These are phyloP conservation scores for Rhopilema esculentum DNA, from an alignment of 30 jellyfish, hydroid and myxozoan species.

Conservation along the genomic window DNA sequence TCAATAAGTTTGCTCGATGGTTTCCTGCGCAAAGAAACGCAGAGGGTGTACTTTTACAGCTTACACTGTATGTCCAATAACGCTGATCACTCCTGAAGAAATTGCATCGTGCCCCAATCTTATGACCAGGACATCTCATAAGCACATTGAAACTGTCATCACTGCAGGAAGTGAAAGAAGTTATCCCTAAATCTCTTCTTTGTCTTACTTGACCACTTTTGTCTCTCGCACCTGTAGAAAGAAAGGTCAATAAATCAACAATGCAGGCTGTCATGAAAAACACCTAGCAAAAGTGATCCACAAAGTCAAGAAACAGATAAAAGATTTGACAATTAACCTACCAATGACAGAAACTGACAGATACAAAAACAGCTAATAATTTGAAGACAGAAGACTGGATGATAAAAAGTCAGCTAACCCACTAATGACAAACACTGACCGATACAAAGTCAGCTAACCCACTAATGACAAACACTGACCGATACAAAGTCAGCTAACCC, in stretches of 20 bases:
- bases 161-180: conserved; percentile 1
- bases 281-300: too few relatives aligned
- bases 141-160: not conserved
- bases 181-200: not conserved
- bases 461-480: too few relatives aligned
- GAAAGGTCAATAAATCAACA: not conserved
- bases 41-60: not conserved
- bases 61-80: not conserved
- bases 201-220: not conserved
- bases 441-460: too few relatives aligned
- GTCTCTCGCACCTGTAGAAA: not conserved
- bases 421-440: too few relatives aligned
- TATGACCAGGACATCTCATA: conserved; percentile 4
- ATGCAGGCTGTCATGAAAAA: too few relatives aligned
- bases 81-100: not conserved
- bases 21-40: not conserved
- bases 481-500: too few relatives aligned
- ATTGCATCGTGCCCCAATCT: conserved; percentile 4
- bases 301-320: too few relatives aligned
- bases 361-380: too few relatives aligned
- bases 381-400: too few relatives aligned
- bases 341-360: too few relatives aligned
- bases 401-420: too few relatives aligned
- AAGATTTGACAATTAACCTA: too few relatives aligned
- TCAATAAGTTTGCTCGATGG: not conserved